A percentile compares a stretch with the other conserved stretches of the same genome.
Evolutionary conservation across 2,797 vertebrate genomes (phyloP).

Genomic region (Channa striata): DNA sequence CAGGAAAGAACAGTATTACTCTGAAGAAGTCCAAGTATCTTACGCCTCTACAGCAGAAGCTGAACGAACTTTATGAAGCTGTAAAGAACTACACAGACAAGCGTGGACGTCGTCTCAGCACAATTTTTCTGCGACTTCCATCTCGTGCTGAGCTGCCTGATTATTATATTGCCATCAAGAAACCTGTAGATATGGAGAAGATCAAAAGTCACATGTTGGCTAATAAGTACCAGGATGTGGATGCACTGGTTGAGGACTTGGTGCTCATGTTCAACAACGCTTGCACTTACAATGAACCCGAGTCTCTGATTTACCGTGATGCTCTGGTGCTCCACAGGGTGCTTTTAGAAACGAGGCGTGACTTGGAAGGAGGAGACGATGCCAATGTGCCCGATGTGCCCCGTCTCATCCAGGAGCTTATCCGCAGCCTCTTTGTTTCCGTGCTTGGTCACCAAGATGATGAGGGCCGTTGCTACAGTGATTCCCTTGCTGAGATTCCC

Average conservation of each 20-base stretch:
- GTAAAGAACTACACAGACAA: conserved; percentile 98
- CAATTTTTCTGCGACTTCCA: conserved; percentile 97
- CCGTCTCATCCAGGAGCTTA: conserved; percentile 95
- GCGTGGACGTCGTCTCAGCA: conserved; percentile 94
- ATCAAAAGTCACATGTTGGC: conserved; percentile 97
- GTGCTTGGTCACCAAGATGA: conserved; percentile 98
- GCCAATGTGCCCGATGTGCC: conserved; percentile 94
- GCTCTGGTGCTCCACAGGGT: conserved; percentile 96
- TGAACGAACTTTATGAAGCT: conserved; percentile 98
- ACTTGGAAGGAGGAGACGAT: conserved; percentile 96
- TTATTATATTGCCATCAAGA: conserved; percentile 98
- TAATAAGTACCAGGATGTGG: conserved; percentile 98
- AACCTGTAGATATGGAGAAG: conserved; percentile 98
- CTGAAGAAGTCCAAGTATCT: conserved; percentile 98
- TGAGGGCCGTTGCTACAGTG: conserved; percentile 97
- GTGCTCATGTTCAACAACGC: conserved; percentile 99
- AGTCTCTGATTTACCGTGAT: conserved; percentile 98
- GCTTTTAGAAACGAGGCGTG: conserved; percentile 92
- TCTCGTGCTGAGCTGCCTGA: conserved; percentile 97
- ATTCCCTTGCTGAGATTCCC: conserved; percentile 97
- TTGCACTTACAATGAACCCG: conserved; percentile 97
- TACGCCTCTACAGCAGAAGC: conserved; percentile 97
- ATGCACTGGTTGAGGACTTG: conserved; percentile 97
- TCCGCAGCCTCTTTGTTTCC: conserved; percentile 97
- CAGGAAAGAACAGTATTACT: conserved; percentile 95